These are phyloP conservation scores for Drosophila arizonae DNA, from an alignment of 1,140 invertebrate species.

Conservation along the genomic window DNA sequence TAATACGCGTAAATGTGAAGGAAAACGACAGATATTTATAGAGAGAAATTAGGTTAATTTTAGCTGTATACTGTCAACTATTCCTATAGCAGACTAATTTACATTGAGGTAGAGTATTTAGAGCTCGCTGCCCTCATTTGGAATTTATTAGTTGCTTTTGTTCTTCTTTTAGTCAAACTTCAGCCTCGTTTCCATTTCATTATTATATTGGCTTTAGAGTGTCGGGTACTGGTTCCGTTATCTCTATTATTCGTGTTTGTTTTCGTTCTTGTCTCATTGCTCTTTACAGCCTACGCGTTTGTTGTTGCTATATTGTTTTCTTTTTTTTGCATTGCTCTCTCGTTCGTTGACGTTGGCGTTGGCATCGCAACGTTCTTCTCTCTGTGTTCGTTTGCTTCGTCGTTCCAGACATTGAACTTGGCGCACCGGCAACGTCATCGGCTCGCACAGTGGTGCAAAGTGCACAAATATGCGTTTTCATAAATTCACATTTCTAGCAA, in stretches of 20 bases:
- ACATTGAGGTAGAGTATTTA: constrained; percentile 6
- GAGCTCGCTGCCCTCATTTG: neutral
- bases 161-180: constrained; percentile 13
- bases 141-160: neutral
- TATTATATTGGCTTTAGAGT: constrained; percentile 26
- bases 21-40: too few relatives aligned
- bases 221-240: constrained; percentile 36
- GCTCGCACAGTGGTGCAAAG: constrained; percentile 61
- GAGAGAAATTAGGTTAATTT: neutral
- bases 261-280: constrained; percentile 30
- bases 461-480: constrained; percentile 18
- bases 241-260: constrained; percentile 40
- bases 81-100: neutral
- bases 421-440: constrained; percentile 28
- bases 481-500: neutral
- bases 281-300: neutral
- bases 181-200: constrained; percentile 34
- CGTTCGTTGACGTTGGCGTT: constrained; percentile 20
- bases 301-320: constrained; percentile 2
- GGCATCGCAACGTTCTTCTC: constrained; percentile 14
- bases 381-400: constrained; percentile 22
- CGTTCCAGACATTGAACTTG: constrained; percentile 75
- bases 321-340: constrained; percentile 1
- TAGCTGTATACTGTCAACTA: neutral
- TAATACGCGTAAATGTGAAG: neutral